These are phyloP conservation scores for Neodontobutis hainanensis DNA, from an alignment of 2,113 vertebrate genomes.

Conservation along the genomic window DNA sequence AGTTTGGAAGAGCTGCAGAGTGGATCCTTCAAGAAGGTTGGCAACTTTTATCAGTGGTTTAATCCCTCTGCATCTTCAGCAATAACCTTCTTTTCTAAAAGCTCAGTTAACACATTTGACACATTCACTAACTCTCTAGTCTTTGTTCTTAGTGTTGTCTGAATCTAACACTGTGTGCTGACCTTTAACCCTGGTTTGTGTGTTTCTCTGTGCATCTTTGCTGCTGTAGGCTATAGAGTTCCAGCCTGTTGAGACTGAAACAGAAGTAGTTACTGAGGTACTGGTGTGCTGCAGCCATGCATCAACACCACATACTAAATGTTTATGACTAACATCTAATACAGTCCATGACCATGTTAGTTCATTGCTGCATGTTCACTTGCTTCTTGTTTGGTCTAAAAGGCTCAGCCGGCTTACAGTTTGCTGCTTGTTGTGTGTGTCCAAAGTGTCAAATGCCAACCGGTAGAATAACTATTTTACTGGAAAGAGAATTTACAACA, in stretches of 20 bases:
- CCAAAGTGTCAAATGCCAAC: too few relatives aligned
- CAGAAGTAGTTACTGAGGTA: slow-evolving; percentile 70
- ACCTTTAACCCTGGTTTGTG: slow-evolving; percentile 9
- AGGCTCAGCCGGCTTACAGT: too few relatives aligned
- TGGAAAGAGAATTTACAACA: too few relatives aligned
- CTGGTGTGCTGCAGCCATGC: slow-evolving; percentile 43
- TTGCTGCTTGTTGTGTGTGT: too few relatives aligned
- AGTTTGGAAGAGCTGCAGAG: slow-evolving; percentile 95
- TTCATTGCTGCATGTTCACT: too few relatives aligned
- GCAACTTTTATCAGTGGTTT: neutral
- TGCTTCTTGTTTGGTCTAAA: too few relatives aligned
- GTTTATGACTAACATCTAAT: neutral
- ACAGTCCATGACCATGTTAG: too few relatives aligned
- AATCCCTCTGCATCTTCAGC: neutral
- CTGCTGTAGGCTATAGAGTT: slow-evolving; percentile 58
- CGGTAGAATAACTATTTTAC: too few relatives aligned
- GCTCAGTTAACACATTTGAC: neutral
- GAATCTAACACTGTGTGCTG: slow-evolving; percentile 1
- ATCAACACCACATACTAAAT: neutral
- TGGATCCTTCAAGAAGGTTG: slow-evolving; percentile 86
- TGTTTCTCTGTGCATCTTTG: slow-evolving; percentile 25
- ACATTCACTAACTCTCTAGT: neutral
- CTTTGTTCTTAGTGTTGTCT: neutral
- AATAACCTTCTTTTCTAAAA: neutral
- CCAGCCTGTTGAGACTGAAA: slow-evolving; percentile 63